Evolutionary conservation across 2,888 invertebrate genomes (phyloP).

Genomic region (Taphrorychus bicolor): DNA sequence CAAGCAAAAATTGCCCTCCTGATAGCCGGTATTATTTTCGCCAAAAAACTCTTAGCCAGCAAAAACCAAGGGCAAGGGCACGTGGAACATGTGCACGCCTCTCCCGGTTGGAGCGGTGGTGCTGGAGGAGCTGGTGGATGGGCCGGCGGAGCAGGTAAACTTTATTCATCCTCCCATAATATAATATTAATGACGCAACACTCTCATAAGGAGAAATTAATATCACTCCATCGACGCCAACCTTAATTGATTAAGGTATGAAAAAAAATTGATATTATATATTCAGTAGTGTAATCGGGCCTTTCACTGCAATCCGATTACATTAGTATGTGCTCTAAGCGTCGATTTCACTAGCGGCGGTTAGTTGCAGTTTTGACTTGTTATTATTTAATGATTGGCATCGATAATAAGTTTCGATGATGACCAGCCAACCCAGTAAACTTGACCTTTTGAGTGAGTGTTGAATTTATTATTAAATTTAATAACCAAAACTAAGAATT

Average conservation of each 20-base stretch:
- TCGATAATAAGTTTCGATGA: no score
- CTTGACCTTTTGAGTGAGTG: no score
- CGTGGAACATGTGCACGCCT: conserved; percentile 54
- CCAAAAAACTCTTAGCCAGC: conserved; percentile 79
- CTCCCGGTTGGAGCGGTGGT: conserved; percentile 45
- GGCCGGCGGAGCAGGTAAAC: conserved; percentile 4
- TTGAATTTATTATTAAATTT: no score
- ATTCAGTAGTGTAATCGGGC: neutral
- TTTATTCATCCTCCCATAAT: neutral
- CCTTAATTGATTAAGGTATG: neutral
- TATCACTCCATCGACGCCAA: neutral
- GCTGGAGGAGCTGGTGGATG: conserved; percentile 46
- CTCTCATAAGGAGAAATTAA: neutral
- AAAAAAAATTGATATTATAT: neutral
- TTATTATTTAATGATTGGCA: neutral
- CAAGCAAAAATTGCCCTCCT: conserved; percentile 80
- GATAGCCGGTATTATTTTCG: conserved; percentile 79
- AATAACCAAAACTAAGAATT: no score
- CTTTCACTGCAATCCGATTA: conserved; percentile 1
- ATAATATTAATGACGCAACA: neutral
- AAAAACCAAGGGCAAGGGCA: conserved; percentile 68
- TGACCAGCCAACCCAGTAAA: no score
- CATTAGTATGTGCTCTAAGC: neutral
- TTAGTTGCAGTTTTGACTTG: neutral
- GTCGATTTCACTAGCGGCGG: neutral